phyloP scores from a whole-genome alignment of 2,888 invertebrate genomes.

The Clepsis dumicolana region DNA sequence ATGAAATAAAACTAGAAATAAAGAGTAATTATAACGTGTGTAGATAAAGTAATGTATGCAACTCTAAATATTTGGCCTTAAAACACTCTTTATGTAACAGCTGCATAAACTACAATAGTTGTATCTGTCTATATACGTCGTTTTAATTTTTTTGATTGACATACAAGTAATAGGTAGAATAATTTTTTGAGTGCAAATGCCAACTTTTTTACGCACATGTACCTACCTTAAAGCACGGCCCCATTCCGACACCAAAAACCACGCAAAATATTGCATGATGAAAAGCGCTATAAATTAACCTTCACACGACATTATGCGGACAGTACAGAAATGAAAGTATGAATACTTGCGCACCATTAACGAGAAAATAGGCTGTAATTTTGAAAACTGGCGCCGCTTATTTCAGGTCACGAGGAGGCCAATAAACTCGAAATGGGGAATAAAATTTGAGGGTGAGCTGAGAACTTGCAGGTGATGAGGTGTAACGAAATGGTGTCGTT shows the following conservation, averaged over 20 bases:
- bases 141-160: too few species aligned
- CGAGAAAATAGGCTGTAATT: slow-evolving; percentile 37
- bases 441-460: slow-evolving; percentile 52
- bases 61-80: too few species aligned
- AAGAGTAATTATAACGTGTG: too few species aligned
- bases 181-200: too few species aligned
- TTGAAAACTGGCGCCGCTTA: slow-evolving; percentile 36
- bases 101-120: too few species aligned
- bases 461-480: slow-evolving; percentile 54
- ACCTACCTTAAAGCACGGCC: slow-evolving; percentile 14
- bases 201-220: too few species aligned
- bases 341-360: slow-evolving; percentile 43
- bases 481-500: slow-evolving; percentile 55
- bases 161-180: too few species aligned
- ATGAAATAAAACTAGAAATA: too few species aligned
- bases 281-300: slow-evolving; percentile 42
- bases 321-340: slow-evolving; percentile 41
- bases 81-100: too few species aligned
- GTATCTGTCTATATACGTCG: too few species aligned
- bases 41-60: too few species aligned
- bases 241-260: slow-evolving; percentile 35
- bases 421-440: slow-evolving; percentile 39
- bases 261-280: slow-evolving; percentile 43
- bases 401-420: slow-evolving; percentile 25
- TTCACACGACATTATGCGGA: slow-evolving; percentile 42